Base-by-base conservation (phyloP, 1,140 invertebrate genomes). In the Hydropsyche tenuis region DNA sequence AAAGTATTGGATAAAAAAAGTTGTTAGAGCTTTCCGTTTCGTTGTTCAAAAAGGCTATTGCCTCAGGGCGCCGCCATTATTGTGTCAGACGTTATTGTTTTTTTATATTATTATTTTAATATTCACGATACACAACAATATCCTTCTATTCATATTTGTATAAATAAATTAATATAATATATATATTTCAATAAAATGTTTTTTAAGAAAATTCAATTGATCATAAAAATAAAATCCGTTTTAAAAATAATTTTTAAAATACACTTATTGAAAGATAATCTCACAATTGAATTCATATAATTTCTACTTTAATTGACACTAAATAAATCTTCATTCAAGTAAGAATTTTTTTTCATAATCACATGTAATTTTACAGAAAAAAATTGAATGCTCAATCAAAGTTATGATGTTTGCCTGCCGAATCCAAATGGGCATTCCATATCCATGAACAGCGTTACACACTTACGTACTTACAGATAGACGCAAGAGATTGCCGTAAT, bases 1-100 rank as follows among this genome's bases (percentile, higher is more conserved):
- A 65, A n/a, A 7, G 37, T 20, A 65, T 65, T 65, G 43, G 30
- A 65, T 25, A 65, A 65, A 65, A 65, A 65, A 65, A 65, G 43
- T 43, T 65, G 46, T 65, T 65, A 43, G 43, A 42, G 65, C 46
- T 56, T 70, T 70, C 68, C 48, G 68, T 70, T 70, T 70, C 48
- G 68, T 70, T 46, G 48, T 70, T 48, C 68, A 23, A 69, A 63
- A 66, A 70, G 69, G 73, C 68, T 63, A 69, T 69, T 30, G 74
- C 74, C 70, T 62, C 25, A 27, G 74, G 74, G 69, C 22, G 64
- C 46, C 30, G 66, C 70, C 70, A 75, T 75, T 75, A 75, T 72
- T 30, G 63, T 75, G 74, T 75, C 74, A 72, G 74, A 69, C 43
- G 23, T 75, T 72, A 45, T 75, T 56, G 51, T 69, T 68, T 68